phyloP scores from a whole-genome alignment of 2,113 vertebrate genomes.

The Mobula hypostoma region DNA sequence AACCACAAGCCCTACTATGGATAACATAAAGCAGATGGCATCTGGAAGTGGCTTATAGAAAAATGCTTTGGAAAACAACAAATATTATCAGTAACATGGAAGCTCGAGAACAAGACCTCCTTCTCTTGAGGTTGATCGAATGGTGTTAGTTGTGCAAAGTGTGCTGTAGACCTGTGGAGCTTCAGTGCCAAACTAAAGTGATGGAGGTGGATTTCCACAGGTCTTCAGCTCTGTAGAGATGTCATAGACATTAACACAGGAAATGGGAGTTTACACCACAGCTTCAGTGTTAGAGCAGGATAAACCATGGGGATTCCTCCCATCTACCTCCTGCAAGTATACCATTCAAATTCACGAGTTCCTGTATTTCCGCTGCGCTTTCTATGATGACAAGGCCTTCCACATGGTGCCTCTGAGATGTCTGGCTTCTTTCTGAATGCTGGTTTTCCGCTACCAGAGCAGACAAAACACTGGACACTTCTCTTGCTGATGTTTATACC shows the following conservation, averaged over 20 bases:
- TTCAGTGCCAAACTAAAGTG: background rate
- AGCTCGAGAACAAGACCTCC: background rate
- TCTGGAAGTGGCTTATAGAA: background rate
- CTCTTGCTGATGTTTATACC: too few species aligned
- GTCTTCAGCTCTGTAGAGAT: background rate
- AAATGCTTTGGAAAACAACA: slow-evolving; percentile 11
- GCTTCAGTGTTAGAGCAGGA: background rate
- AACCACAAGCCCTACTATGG: background rate
- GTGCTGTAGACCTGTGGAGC: background rate
- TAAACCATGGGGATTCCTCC: background rate
- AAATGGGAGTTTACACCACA: background rate
- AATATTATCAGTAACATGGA: background rate
- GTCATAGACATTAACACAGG: background rate
- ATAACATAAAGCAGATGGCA: slow-evolving; percentile 26
- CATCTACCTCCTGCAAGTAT: too few species aligned
- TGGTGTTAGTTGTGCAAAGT: background rate
- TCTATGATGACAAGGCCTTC: too few species aligned
- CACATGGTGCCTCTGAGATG: too few species aligned
- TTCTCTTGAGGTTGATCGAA: background rate
- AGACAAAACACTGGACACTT: too few species aligned
- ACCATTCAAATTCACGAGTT: too few species aligned
- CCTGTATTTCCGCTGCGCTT: too few species aligned
- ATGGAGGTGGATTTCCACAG: background rate
- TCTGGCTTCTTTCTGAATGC: too few species aligned
- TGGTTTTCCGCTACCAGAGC: too few species aligned